Base-by-base conservation (phyloP, 2,113 vertebrate genomes). In the Falco punctatus region DNA sequence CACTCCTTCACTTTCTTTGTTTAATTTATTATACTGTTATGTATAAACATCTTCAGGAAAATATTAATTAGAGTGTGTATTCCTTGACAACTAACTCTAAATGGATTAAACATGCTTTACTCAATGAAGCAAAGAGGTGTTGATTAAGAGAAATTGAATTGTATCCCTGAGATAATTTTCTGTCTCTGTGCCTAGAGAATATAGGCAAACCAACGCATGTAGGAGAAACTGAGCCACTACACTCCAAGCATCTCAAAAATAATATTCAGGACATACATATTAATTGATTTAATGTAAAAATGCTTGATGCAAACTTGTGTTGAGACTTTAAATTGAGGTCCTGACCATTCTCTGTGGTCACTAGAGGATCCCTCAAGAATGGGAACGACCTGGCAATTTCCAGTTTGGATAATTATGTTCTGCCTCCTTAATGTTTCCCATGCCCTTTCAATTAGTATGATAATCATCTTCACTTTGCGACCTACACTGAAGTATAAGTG, bases 111-210 rank as follows among this genome's bases (percentile, higher is more conserved):
- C 58, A 75, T 58, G 72, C 80, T 86, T 80, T 90, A 94, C 67
- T 92, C 5, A 10, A 86, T 88, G 94, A 96, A 96, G 92, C 96
- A 96, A 88, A 62, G 89, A 95, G n/a, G 33, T 97, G 94, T 94
- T 97, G 97, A 97, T 97, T 93, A 95, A 96, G 77, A 97, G 92
- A 92, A 96, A 97, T 95, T 96, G 96, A 96, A 95, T 94, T 92
- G 81, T 95, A 96, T 96, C 85, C 94, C 94, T 72, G 91, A 95
- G 96, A 96, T 93, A 95, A 97, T 97, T 95, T 95, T 96, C 91
- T 81, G 6, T 80, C 65, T 85, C 74, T 86, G 49, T 67, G 51
- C 44, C 94, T 90, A 44, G 95, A 97, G 94, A 92, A 80, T 97
- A 94, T 10, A 52, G n/a, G 18, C 78, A 92, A 82, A 70, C 32